phyloP scores from a whole-genome alignment of 23 tunicate species.

The Styela plicata region DNA sequence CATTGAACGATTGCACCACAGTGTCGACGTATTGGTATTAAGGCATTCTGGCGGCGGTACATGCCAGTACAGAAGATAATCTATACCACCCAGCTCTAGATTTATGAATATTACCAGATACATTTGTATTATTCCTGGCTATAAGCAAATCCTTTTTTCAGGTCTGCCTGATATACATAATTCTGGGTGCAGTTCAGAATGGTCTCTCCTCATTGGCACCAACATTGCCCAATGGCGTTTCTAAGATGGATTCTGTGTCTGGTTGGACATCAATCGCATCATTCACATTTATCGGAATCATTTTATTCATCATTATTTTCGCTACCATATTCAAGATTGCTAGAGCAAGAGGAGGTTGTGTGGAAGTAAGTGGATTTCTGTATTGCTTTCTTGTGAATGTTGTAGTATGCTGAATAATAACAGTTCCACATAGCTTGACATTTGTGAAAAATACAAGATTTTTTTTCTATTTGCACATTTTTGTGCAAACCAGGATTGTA shows the following conservation, averaged over 20 bases:
- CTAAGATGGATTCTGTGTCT: constrained; percentile 2
- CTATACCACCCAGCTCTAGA: no score
- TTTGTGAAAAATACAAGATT: no score
- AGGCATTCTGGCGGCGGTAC: no score
- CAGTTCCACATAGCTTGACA: no score
- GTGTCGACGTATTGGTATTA: no score
- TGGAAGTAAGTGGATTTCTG: constrained; percentile 45
- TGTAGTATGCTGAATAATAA: no score
- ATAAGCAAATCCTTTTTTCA: background rate
- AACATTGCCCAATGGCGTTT: background rate
- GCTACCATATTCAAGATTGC: constrained; percentile 43
- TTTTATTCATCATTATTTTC: constrained; percentile 46
- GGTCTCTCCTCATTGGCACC: constrained; percentile 34
- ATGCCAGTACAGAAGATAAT: no score
- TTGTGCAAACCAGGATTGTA: no score
- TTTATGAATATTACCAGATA: no score
- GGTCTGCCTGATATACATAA: constrained; percentile 51
- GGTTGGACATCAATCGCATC: constrained; percentile 53
- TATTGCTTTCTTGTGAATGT: no score
- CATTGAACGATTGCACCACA: no score
- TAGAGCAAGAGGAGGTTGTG: constrained; percentile 49
- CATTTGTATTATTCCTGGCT: background rate
- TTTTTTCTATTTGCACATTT: no score
- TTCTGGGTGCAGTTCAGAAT: constrained; percentile 35
- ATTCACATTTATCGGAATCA: constrained; percentile 46